phyloP scores from a whole-genome alignment of 1,140 invertebrate genomes.

The Eubasilissa regina region DNA sequence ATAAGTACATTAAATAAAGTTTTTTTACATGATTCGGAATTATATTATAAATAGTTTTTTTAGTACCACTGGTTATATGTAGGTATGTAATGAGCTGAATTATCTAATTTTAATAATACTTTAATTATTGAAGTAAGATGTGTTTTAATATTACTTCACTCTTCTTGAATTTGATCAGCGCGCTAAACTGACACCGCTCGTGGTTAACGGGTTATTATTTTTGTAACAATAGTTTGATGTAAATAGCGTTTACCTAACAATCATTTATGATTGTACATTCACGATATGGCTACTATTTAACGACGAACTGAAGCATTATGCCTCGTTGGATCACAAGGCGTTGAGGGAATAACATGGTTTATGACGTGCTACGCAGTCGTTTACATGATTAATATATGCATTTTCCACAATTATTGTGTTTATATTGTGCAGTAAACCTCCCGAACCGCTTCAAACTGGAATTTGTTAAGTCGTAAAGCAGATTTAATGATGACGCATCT shows the following conservation, averaged over 20 bases:
- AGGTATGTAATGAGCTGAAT: too few species aligned
- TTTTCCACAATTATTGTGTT: conserved; percentile 48
- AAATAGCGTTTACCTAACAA: neutral
- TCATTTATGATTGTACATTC: neutral
- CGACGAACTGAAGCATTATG: neutral
- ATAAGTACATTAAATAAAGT: too few species aligned
- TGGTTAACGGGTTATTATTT: too few species aligned
- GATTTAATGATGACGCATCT: conserved; percentile 60
- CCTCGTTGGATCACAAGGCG: conserved; percentile 24
- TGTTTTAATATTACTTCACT: too few species aligned
- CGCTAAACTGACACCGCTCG: too few species aligned
- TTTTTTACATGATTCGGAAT: too few species aligned
- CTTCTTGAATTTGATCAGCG: too few species aligned
- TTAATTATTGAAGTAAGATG: too few species aligned
- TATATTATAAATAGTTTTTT: too few species aligned
- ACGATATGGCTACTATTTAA: conserved; percentile 11
- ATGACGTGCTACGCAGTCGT: conserved; percentile 32
- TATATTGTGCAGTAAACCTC: conserved; percentile 51
- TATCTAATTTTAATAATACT: too few species aligned
- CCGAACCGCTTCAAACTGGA: conserved; percentile 49
- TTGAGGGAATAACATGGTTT: conserved; percentile 1
- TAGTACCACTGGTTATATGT: too few species aligned
- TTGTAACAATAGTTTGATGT: neutral
- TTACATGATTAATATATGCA: conserved; percentile 41
- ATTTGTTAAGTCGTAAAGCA: conserved; percentile 57